Percentiles rank a stretch among this genome's conserved stretches.
Conservation (phyloP, 2,888 invertebrate species). For the Helleia helle region DNA sequence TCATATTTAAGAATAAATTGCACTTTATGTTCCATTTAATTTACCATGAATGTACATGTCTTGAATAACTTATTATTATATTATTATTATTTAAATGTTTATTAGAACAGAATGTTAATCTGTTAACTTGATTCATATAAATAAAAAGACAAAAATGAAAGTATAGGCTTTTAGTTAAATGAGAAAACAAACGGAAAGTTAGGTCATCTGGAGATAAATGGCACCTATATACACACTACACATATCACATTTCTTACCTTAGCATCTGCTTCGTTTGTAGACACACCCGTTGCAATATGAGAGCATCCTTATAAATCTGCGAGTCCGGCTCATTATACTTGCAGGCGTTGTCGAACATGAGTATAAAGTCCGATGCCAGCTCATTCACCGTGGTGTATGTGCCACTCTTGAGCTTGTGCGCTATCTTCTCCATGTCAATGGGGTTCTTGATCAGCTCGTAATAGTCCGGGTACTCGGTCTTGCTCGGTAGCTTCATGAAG, state of each 20-base stretch:
- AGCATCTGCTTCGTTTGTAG: constrained; percentile 93
- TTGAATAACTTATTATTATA: no score
- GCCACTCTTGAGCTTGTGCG: constrained; percentile 85
- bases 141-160: no score
- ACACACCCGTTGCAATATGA: constrained; percentile 92
- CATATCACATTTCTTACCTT: constrained; percentile 57
- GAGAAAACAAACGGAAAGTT: no score
- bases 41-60: no score
- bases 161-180: no score
- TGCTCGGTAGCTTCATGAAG: constrained; percentile 95
- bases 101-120: no score
- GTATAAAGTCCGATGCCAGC: constrained; percentile 88
- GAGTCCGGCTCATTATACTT: constrained; percentile 98
- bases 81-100: no score
- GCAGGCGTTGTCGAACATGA: constrained; percentile 98
- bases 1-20: no score
- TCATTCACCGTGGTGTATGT: constrained; percentile 89
- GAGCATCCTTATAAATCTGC: constrained; percentile 96
- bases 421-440: constrained; percentile 96
- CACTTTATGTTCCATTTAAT: no score
- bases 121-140: no score
- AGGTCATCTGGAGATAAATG: no score
- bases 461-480: constrained; percentile 96
- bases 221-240: no score
- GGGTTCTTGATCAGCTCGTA: constrained; percentile 97